Base-by-base conservation (phyloP, 2,888 invertebrate genomes). In the Euproctis similis region DNA sequence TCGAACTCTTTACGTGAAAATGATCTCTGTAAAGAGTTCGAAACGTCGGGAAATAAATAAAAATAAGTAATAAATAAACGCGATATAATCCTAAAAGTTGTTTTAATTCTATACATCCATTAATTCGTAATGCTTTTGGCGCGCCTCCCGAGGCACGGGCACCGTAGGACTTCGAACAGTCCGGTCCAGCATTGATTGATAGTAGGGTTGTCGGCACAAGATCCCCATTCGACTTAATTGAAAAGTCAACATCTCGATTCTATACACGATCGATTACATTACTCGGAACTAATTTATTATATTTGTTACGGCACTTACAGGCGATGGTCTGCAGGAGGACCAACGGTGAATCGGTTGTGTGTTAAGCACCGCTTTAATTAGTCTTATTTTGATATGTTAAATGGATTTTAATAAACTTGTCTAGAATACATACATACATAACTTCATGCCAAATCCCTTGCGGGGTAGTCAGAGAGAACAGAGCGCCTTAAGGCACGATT, bases 201-300 rank as follows among this genome's bases (percentile, higher is more conserved):
- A 67, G 71, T 64, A 64, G 53, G 55, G 58, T 61, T 62, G 62
- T 52, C 60, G 49, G 46, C 56, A 54, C 57, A 60, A 59, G 66
- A 68, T 69, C 71, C 65, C 57, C 61, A 56, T 59, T 58, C 56
- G 63, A 67, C 65, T 78, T 80, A 81, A 82, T 82, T 82, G 82
- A 82, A 82, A 82, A 82, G 81, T 81, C 82, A 78, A 76, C 75
- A 76, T 74, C 77, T 67, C 67, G 64, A 66, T 64, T 53, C 47
- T 46, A 53, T 55, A 46, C 53, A 60, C 62, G 63, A 72, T 72
- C 64, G 68, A 72, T 74, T 68, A 67, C 63, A 62, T 63, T 62
- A 59, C 58, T 59, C 57, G 50, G 44, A 52, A 41, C 55, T 69
- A 59, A 70, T 73, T 68, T 66, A 68, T 69, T 69, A 67, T 62